phyloP scores from a whole-genome alignment of 2,113 vertebrate species.

The Heteronetta atricapilla region DNA sequence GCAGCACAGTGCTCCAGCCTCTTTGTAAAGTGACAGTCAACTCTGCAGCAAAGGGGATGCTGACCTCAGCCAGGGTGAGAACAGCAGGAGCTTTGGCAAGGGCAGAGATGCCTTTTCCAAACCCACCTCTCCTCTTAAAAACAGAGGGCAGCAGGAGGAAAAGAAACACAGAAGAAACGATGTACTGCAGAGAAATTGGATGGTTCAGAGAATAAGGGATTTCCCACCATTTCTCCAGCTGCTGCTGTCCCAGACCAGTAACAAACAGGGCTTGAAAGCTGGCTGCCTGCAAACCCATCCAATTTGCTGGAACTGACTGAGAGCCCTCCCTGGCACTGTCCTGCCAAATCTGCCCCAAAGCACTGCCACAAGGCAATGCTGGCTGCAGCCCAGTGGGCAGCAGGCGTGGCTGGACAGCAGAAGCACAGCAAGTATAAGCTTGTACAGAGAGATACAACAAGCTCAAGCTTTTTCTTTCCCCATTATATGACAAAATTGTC shows the following conservation, averaged over 20 bases:
- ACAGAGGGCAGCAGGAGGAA: not conserved
- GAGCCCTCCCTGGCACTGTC: not conserved
- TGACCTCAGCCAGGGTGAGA: conserved; percentile 15
- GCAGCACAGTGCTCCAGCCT: not conserved
- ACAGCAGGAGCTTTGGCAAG: not conserved
- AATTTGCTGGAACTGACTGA: not conserved
- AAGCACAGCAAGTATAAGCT: not conserved
- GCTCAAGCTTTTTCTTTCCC: not conserved
- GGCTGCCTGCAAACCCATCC: not conserved
- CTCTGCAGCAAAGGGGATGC: not conserved
- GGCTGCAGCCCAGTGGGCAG: not conserved
- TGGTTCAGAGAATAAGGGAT: not conserved
- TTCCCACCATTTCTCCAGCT: not conserved
- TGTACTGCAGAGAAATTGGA: not conserved
- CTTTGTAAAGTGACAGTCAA: conserved; percentile 8
- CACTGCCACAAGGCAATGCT: not conserved
- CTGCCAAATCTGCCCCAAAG: not conserved
- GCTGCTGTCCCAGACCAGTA: not conserved
- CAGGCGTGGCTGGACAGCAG: not conserved
- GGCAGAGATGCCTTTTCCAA: not conserved
- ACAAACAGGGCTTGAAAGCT: not conserved
- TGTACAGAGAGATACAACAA: not conserved
- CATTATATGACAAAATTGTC: not conserved
- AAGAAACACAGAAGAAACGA: not conserved
- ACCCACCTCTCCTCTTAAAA: not conserved